Percentiles rank a stretch among this genome's conserved stretches.
Conservation (phyloP, 2,888 invertebrate genomes). For the Linnaemya vulpina region DNA sequence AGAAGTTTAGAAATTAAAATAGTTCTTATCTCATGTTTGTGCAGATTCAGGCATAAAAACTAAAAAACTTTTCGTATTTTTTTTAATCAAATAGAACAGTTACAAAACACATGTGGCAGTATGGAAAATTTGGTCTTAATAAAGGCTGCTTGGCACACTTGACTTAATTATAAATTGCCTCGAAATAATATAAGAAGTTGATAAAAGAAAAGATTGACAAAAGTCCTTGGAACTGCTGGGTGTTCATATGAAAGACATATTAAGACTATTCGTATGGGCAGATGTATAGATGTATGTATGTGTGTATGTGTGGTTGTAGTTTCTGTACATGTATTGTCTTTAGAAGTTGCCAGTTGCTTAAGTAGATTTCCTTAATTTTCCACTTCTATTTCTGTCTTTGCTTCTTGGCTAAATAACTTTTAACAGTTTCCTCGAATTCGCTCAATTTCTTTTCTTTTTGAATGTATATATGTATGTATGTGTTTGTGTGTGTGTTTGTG, state of each 20-base stretch:
- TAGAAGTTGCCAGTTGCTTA: constrained; percentile 47
- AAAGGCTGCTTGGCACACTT: too few species aligned
- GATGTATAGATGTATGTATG: not conserved
- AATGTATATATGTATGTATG: too few species aligned
- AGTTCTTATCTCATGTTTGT: too few species aligned
- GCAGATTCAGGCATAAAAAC: too few species aligned
- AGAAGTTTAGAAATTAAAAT: too few species aligned
- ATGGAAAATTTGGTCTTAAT: too few species aligned
- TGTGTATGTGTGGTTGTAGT: not conserved
- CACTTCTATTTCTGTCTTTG: constrained; percentile 15
- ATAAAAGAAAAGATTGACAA: too few species aligned
- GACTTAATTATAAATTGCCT: too few species aligned
- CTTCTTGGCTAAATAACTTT: constrained; percentile 13
- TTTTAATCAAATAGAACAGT: too few species aligned
- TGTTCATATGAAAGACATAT: not conserved
- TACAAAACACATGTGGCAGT: too few species aligned
- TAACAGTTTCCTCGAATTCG: constrained; percentile 19
- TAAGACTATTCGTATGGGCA: not conserved
- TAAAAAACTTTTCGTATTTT: too few species aligned
- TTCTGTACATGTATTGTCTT: constrained; percentile 8
- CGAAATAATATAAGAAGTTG: too few species aligned
- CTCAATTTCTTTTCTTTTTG: not conserved
- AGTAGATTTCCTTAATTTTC: constrained; percentile 63
- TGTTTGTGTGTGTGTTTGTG: not conserved
- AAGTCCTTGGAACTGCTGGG: not conserved